Evolutionary conservation across 2,113 vertebrate species (phyloP).

Genomic region (Gavialis gangeticus): DNA sequence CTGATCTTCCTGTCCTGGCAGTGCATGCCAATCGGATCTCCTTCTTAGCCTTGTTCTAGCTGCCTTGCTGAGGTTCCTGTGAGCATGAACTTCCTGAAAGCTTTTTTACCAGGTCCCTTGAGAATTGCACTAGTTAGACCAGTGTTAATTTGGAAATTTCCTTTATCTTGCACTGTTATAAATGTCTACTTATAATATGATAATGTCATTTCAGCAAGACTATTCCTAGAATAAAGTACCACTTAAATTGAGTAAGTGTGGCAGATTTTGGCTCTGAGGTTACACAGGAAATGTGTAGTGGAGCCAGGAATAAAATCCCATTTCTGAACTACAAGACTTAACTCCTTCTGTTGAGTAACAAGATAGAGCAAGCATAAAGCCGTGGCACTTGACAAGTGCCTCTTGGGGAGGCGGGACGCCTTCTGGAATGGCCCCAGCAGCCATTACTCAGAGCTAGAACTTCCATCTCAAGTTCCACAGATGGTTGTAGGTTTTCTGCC

Average conservation of each 20-base stretch:
- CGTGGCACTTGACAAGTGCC: too few relatives aligned
- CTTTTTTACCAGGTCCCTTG: background rate
- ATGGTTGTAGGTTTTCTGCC: too few relatives aligned
- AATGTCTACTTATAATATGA: conserved; percentile 11
- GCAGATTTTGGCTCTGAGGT: background rate
- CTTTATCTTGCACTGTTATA: conserved; percentile 7
- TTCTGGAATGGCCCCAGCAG: too few relatives aligned
- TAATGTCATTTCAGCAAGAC: background rate
- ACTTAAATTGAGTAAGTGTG: background rate
- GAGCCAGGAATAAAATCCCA: background rate
- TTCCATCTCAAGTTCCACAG: too few relatives aligned
- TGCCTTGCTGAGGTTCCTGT: background rate
- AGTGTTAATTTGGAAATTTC: conserved; percentile 28
- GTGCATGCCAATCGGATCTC: background rate
- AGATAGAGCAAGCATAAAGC: too few relatives aligned
- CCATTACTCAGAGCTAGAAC: too few relatives aligned
- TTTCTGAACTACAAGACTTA: background rate
- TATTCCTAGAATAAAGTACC: background rate
- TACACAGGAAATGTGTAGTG: background rate
- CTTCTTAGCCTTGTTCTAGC: background rate
- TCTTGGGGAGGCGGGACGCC: too few relatives aligned
- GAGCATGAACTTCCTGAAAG: background rate
- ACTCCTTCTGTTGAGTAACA: background rate
- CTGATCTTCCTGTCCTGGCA: background rate
- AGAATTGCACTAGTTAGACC: background rate